A percentile compares a stretch with the other conserved stretches of the same genome.
phyloP scores from a whole-genome alignment of 1,140 invertebrate species.

The Aphaenogaster floridana region DNA sequence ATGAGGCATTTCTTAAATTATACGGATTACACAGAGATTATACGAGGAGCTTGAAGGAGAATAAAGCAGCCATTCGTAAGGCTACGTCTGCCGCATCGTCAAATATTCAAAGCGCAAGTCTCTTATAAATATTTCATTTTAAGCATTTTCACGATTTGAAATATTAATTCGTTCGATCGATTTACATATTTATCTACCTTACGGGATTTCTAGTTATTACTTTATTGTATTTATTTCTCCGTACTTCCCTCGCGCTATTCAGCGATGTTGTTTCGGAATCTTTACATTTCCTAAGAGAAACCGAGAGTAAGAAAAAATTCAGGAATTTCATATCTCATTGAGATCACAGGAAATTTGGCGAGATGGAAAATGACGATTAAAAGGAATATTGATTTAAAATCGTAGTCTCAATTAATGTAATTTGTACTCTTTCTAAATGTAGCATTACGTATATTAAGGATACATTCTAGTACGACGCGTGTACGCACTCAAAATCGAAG shows the following conservation, averaged over 20 bases:
- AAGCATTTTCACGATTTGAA: conserved; percentile 33
- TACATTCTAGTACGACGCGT: conserved; percentile 41
- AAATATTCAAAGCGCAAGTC: conserved; percentile 25
- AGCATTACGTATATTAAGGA: conserved; percentile 42
- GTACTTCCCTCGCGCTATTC: not conserved
- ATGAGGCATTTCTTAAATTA: conserved; percentile 23
- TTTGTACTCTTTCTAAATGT: conserved; percentile 69
- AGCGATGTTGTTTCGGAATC: not conserved
- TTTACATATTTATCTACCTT: not conserved
- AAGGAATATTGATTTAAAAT: conserved; percentile 24
- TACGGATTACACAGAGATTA: not conserved
- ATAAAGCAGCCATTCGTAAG: not conserved
- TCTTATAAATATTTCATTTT: conserved; percentile 18
- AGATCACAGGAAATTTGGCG: not conserved
- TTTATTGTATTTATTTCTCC: not conserved
- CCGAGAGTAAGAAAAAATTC: conserved; percentile 2
- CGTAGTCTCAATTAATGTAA: conserved; percentile 66
- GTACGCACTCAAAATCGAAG: conserved; percentile 22
- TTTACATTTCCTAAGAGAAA: not conserved
- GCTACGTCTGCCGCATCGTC: not conserved
- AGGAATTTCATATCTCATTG: conserved; percentile 38
- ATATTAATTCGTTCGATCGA: conserved; percentile 30
- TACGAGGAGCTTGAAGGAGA: conserved; percentile 10
- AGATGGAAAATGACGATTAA: conserved; percentile 8
- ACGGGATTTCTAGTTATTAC: not conserved